A percentile compares a stretch with the other conserved stretches of the same genome.
Evolutionary conservation across 2,888 invertebrate species (phyloP).

Genomic region (Lepidocyrtinus sp.): DNA sequence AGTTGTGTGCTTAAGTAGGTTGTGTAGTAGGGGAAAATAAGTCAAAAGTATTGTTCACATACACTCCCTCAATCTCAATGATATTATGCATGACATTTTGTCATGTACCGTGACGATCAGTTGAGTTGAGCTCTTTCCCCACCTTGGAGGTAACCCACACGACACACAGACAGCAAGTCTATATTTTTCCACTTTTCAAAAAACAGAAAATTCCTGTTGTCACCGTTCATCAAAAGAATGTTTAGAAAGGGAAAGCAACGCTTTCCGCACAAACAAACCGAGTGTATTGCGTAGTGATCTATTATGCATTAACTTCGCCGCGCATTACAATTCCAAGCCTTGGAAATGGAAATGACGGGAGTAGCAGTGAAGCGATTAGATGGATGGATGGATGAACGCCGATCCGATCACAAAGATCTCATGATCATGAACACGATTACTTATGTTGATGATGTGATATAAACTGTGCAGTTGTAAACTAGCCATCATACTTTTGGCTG

Average conservation of each 20-base stretch:
- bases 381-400: conserved; percentile 18
- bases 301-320: not conserved
- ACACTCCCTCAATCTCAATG: not conserved
- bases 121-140: too few species aligned
- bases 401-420: conserved; percentile 3
- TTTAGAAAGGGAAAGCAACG: too few species aligned
- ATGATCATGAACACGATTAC: too few species aligned
- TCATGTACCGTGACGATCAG: too few species aligned
- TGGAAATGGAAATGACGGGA: not conserved
- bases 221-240: too few species aligned
- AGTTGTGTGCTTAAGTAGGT: conserved; percentile 10
- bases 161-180: too few species aligned
- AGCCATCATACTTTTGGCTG: too few species aligned
- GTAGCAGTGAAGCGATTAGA: conserved; percentile 10
- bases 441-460: conserved; percentile 10
- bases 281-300: too few species aligned
- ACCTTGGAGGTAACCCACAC: too few species aligned
- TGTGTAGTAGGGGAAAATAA: not conserved
- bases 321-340: not conserved
- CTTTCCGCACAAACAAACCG: too few species aligned
- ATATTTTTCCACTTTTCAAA: too few species aligned
- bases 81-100: conserved; percentile 10
- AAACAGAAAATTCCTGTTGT: too few species aligned
- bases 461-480: not conserved
- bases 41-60: not conserved